Conservation (phyloP, 2,888 invertebrate species). For the Archips crataeganus region DNA sequence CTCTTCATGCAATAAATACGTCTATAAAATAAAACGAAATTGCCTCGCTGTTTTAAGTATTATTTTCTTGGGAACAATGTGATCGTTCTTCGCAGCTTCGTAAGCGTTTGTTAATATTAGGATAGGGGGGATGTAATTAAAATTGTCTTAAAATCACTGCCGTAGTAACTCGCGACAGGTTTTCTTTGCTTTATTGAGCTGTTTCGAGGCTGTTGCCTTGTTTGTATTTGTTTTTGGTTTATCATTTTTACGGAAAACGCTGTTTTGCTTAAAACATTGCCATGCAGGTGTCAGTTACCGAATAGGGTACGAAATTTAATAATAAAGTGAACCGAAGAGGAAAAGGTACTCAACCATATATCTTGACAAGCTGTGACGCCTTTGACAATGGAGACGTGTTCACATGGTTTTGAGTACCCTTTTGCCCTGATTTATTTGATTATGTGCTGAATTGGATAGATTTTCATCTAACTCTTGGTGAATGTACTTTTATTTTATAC, state of each 20-base stretch:
- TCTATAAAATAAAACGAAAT: conserved; percentile 66
- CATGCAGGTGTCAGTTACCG: background rate
- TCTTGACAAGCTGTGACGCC: background rate
- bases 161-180: background rate
- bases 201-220: background rate
- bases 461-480: too few species aligned
- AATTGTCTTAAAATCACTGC: background rate
- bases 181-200: conserved; percentile 6
- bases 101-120: conserved; percentile 21
- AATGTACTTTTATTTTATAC: too few species aligned
- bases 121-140: conserved; percentile 9
- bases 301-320: conserved; percentile 6
- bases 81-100: conserved; percentile 14
- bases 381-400: background rate
- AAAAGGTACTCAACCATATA: background rate
- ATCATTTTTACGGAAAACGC: background rate
- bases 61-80: conserved; percentile 49
- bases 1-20: conserved; percentile 69
- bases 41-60: conserved; percentile 47
- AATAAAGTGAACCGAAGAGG: conserved; percentile 1
- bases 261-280: background rate
- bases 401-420: conserved; percentile 1
- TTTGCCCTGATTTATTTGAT: background rate
- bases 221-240: background rate
- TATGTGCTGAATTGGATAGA: background rate